Conservation (phyloP, 2,797 vertebrate species). For the Coreius guichenoti region DNA sequence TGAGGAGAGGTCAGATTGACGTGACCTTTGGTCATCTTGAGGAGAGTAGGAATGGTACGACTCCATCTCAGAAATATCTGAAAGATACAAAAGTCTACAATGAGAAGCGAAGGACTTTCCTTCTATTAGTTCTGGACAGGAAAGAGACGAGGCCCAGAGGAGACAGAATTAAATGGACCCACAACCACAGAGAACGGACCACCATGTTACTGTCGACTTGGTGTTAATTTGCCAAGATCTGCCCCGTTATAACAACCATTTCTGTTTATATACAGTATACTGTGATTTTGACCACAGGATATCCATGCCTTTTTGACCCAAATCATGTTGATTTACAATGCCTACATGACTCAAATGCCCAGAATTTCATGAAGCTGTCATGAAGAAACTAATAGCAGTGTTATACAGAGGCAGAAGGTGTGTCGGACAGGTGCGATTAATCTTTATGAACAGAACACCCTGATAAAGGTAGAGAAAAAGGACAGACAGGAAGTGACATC, state of each 20-base stretch:
- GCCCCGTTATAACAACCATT: conserved; percentile 60
- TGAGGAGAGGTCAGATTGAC: conserved; percentile 88
- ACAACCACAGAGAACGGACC: conserved; percentile 52
- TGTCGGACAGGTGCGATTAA: conserved; percentile 21
- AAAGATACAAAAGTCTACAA: conserved; percentile 48
- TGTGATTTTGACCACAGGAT: conserved; percentile 27
- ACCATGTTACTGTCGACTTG: conserved; percentile 53
- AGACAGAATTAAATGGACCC: conserved; percentile 52
- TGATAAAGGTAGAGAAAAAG: conserved; percentile 43
- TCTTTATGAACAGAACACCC: conserved; percentile 42
- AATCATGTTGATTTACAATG: conserved; percentile 9
- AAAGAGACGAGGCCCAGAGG: conserved; percentile 49
- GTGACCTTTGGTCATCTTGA: conserved; percentile 84
- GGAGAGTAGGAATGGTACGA: conserved; percentile 92
- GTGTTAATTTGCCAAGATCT: conserved; percentile 62
- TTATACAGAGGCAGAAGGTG: conserved; percentile 63
- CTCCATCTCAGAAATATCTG: conserved; percentile 95
- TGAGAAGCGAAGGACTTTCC: not conserved
- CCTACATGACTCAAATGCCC: conserved; percentile 14
- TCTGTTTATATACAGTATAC: not conserved
- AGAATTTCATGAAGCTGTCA: conserved; percentile 34
- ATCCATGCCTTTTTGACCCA: not conserved
- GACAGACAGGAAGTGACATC: conserved; percentile 33
- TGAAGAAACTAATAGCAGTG: conserved; percentile 40
- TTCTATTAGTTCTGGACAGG: conserved; percentile 13